phyloP scores from a whole-genome alignment of 2,113 vertebrate genomes.

The Drymodes brunneopygia region DNA sequence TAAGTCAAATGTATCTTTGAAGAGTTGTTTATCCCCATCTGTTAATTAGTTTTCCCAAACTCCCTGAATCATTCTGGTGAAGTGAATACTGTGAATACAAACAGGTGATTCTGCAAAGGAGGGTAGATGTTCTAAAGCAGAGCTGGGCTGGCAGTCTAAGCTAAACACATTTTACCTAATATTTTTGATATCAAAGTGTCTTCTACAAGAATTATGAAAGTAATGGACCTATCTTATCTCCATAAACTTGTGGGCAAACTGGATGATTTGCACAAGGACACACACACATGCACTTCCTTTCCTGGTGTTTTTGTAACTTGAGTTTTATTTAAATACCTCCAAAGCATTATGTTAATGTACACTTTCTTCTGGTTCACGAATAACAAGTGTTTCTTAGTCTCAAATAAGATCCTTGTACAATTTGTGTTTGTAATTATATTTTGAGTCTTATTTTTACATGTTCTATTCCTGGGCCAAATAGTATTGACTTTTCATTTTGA shows the following conservation, averaged over 20 bases:
- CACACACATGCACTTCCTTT: neutral
- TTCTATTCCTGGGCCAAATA: neutral
- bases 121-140: neutral
- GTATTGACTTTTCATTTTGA: constrained; percentile 2
- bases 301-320: neutral
- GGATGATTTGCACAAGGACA: neutral
- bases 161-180: neutral
- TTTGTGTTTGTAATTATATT: neutral
- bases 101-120: neutral
- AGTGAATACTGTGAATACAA: neutral
- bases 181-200: neutral
- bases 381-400: neutral
- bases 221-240: neutral
- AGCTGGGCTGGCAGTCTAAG: neutral
- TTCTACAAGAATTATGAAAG: neutral
- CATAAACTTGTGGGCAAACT: neutral
- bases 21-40: neutral
- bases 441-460: neutral
- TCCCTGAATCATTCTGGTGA: neutral
- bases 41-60: neutral
- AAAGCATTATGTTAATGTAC: constrained; percentile 51
- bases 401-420: neutral
- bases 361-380: neutral
- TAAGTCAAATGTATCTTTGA: neutral
- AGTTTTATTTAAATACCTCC: constrained; percentile 66